phyloP scores from a whole-genome alignment of 2,888 invertebrate genomes.

The Lithophane ornitopus region DNA sequence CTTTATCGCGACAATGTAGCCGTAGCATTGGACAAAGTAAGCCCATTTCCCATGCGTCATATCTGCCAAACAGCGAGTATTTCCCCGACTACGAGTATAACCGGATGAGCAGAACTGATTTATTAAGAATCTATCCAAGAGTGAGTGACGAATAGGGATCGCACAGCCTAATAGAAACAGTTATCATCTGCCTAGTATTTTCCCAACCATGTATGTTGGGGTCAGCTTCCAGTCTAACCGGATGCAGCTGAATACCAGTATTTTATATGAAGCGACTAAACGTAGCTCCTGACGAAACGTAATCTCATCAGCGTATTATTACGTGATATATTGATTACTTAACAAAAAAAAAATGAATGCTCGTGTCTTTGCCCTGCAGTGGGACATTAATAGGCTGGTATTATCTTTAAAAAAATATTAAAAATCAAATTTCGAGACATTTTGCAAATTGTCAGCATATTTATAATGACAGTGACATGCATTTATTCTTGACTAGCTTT shows the following conservation, averaged over 20 bases:
- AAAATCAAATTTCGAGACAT: not conserved
- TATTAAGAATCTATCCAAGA: slow-evolving; percentile 1
- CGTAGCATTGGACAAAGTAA: not conserved
- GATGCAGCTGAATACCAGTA: too few relatives aligned
- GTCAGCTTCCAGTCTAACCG: not conserved
- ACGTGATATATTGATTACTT: too few relatives aligned
- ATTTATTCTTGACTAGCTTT: slow-evolving; percentile 16
- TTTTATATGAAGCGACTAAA: not conserved
- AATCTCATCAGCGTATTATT: too few relatives aligned
- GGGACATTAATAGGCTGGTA: too few relatives aligned
- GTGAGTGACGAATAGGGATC: not conserved
- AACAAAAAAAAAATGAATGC: too few relatives aligned
- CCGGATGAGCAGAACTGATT: too few relatives aligned
- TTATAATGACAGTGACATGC: slow-evolving; percentile 18
- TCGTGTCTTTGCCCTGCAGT: too few relatives aligned
- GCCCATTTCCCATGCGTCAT: not conserved
- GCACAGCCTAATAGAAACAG: not conserved
- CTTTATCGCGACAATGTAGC: too few relatives aligned
- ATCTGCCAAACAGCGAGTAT: not conserved
- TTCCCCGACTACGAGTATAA: not conserved
- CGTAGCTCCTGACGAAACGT: too few relatives aligned
- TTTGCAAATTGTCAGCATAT: not conserved
- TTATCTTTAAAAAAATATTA: too few relatives aligned
- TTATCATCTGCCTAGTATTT: not conserved
- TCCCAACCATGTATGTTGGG: not conserved